Evolutionary conservation across 2,113 vertebrate species (phyloP), one percentile per base, ranked within the genome.

Genomic region (Ceyx margarethae): DNA sequence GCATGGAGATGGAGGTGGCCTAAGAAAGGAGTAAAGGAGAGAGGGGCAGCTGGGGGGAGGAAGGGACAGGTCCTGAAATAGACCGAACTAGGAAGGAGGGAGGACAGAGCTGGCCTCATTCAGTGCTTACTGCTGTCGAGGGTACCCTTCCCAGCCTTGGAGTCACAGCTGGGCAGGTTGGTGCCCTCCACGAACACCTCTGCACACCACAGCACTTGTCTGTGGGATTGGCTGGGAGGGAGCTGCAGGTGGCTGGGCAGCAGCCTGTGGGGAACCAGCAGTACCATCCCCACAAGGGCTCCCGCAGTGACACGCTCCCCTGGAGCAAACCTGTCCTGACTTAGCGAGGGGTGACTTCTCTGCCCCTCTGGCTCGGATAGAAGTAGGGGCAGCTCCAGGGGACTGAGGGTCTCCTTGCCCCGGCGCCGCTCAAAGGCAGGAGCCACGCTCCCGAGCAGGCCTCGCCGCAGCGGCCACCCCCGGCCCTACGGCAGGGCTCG

Each of bases 191-290:
- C 4, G 14, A 16, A 13, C 50, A 33, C 35, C 9, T 2, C 15
- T 17, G 61, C 53, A 18, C 54, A 42, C 7, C 19, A 13, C 31
- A 42, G 23, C 37, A 26, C 10, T 9, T 8, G 22, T 12, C 26
- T 0, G 1, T 25, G 62, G 60, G 20, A 14, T 2, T 2, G 3
- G 21, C 0, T 17, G 45, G 26, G 65, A 13, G 20, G 66, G 58
- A 40, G 37, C 51, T 45, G 50, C 0, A 1, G 54, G 46, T n/a
- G 25, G 16, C 40, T 15, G 33, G 25, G 28, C 48, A 65, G 50
- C 54, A 19, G 15, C 19, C 13, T 8, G 9, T 11, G 29, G 64
- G 64, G 29, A 15, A 23, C 48, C 26, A 67, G 37, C 37, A 15
- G 3, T 6, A 35, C 12, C 45, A 42, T 11, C 45, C 33, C 43